Base-by-base conservation (phyloP, 2,797 vertebrate species). In the Carduelis carduelis region DNA sequence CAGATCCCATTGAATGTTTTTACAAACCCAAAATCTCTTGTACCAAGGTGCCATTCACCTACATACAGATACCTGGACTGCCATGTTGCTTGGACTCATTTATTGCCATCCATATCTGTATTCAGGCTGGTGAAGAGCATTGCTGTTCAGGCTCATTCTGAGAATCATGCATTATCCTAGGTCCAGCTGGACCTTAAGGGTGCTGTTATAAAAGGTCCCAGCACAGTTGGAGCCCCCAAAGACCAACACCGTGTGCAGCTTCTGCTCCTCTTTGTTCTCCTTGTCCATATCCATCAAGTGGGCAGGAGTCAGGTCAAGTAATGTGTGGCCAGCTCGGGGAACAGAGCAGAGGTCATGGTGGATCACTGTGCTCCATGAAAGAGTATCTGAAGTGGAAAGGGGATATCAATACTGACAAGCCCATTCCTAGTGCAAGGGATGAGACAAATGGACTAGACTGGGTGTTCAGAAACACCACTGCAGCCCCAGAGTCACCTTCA, bases 141-240 rank as follows among this genome's bases (percentile, higher is more conserved):
- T 83, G 57, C 50, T 63, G 10, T 46, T 81, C 64, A 82, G 60
- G 39, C 47, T 83, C 35, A 37, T 74, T 57, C 22, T 9, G 37
- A 59, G 55, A 37, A 50, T 18, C 7, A 1, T 65, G 34, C 55
- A 24, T 83, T 94, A 97, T 41, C 72, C 55, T 21, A 97, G 74
- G n/a, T 97, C 94, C 65, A 98, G 61, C 39, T 97, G 93, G 57
- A 97, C 84, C 77, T 95, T 97, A 49, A 98, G 34, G 8, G 97
- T 97, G 93, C 98, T 98, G 10, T 98, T 97, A 95, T 99, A 99
- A 96, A 99, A 98, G 4, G 95, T 98, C 34, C 98, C 98, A 0
- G 97, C 95, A 83, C 98, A 98, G 90, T 99, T 98, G 2, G 98
- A 98, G 16, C 99, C 99, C n/a, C 99, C 99, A 27, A 99, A 99